Evolutionary conservation across 1,140 invertebrate genomes (phyloP), one percentile per base, ranked within the genome.

Genomic region (Plodia interpunctella): DNA sequence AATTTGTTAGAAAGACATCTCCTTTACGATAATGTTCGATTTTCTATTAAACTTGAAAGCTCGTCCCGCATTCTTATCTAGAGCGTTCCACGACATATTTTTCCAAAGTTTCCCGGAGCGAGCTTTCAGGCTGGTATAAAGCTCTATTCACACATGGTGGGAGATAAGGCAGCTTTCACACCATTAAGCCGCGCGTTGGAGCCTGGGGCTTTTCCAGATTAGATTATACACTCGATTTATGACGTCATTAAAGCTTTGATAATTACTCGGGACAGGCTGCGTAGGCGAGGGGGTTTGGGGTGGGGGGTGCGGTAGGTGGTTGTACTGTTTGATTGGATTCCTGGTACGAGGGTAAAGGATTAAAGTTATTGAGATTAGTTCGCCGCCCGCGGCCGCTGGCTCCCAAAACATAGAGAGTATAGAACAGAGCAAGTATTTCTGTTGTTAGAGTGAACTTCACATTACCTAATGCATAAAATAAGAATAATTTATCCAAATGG

Each of bases 151-250:
- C 86, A 88, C 86, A 88, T 88, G 86, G 86, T 73, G 76, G 83
- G 83, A 88, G 86, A 88, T 88, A 88, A 88, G 86, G 84, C 77
- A 80, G 86, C 87, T 89, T 87, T 89, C 87, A 87, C 87, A 87
- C 87, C 84, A 89, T 89, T 89, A 88, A 87, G 87, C 84, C 75
- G 78, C 76, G 83, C 83, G 74, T 75, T 81, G 81, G 85, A 88
- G 84, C 83, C 80, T 80, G 87, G 86, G 88, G 88, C 87, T 90
- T 90, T 90, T 89, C 86, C 89, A 90, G 89, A 90, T 90, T 90
- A 90, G 89, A 90, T 90, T 90, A 90, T 90, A 89, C 86, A 87
- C 79, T 87, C 81, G 87, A 90, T 90, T 90, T 90, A 90, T 90
- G 86, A 83, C 69, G 88, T 90, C 87, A 90, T 90, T 90, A 90